phyloP scores from a whole-genome alignment of 2,888 invertebrate species.

The Serripes groenlandicus region DNA sequence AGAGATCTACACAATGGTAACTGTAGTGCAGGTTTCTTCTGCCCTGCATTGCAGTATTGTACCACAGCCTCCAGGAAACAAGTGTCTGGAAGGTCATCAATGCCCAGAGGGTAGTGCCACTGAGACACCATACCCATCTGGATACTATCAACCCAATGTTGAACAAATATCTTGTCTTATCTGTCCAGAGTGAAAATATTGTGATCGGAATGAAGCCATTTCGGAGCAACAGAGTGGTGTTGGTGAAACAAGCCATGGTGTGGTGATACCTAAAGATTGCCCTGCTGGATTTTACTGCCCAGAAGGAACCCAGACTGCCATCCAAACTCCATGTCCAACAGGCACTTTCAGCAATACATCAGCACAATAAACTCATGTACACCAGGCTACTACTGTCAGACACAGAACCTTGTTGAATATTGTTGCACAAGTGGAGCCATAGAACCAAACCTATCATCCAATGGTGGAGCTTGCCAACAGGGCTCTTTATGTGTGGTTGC shows the following conservation, averaged over 20 bases:
- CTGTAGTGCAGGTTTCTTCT: constrained; percentile 83
- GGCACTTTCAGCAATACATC: constrained; percentile 84
- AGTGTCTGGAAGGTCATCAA: constrained; percentile 82
- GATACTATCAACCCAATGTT: constrained; percentile 80
- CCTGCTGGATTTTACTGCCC: constrained; percentile 84
- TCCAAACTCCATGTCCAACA: constrained; percentile 82
- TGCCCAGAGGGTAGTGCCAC: constrained; percentile 81
- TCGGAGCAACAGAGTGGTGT: constrained; percentile 83
- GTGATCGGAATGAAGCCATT: constrained; percentile 84
- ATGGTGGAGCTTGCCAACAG: constrained; percentile 81
- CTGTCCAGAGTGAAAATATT: constrained; percentile 83
- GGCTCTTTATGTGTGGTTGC: constrained; percentile 83
- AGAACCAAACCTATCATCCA: constrained; percentile 73
- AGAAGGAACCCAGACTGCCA: constrained; percentile 80
- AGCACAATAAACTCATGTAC: constrained; percentile 82
- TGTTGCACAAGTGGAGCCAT: constrained; percentile 81
- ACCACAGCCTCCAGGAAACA: constrained; percentile 82
- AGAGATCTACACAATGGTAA: constrained; percentile 78
- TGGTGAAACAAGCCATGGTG: constrained; percentile 82
- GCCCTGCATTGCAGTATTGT: constrained; percentile 79
- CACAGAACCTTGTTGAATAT: constrained; percentile 79
- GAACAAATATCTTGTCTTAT: constrained; percentile 78
- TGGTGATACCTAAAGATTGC: constrained; percentile 83
- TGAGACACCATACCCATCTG: constrained; percentile 82
- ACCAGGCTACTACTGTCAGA: constrained; percentile 83